phyloP scores from a whole-genome alignment of 2,888 invertebrate species.

The Boloria euphrosyne region DNA sequence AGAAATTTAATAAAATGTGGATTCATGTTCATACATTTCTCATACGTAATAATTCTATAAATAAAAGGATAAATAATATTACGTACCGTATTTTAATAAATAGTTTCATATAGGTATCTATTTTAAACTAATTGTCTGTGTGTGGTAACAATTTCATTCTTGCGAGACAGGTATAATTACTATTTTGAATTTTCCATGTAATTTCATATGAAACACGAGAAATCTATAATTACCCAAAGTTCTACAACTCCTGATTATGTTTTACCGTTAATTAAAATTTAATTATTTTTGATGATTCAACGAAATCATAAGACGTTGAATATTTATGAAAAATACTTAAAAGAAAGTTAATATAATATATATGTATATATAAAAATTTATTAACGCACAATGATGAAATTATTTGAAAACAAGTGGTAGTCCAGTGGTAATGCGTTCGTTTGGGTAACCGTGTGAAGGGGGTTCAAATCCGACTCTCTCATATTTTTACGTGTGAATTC shows the following conservation, averaged over 20 bases:
- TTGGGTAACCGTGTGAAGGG: no score
- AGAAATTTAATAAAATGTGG: neutral
- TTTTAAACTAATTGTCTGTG: constrained; percentile 3
- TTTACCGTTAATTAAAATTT: neutral
- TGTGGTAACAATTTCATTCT: constrained; percentile 64
- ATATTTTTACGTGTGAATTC: no score
- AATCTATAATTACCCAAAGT: constrained; percentile 58
- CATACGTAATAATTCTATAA: no score
- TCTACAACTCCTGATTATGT: neutral
- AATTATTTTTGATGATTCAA: neutral
- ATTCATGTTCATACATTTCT: no score
- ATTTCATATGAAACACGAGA: constrained; percentile 56
- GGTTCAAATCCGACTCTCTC: no score
- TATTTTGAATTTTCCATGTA: constrained; percentile 60
- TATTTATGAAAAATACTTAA: no score
- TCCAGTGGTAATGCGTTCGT: no score
- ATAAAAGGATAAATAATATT: neutral
- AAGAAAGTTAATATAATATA: no score
- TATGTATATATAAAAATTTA: no score
- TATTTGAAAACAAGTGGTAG: no score
- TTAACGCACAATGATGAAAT: no score
- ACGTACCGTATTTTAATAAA: neutral
- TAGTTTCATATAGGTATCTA: neutral
- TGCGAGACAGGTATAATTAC: constrained; percentile 71
- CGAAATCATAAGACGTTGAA: no score